Percentiles rank a stretch among this genome's conserved stretches.
Conservation (phyloP, 92 coral and sea anemone species). For the Virgularia gustaviana region DNA sequence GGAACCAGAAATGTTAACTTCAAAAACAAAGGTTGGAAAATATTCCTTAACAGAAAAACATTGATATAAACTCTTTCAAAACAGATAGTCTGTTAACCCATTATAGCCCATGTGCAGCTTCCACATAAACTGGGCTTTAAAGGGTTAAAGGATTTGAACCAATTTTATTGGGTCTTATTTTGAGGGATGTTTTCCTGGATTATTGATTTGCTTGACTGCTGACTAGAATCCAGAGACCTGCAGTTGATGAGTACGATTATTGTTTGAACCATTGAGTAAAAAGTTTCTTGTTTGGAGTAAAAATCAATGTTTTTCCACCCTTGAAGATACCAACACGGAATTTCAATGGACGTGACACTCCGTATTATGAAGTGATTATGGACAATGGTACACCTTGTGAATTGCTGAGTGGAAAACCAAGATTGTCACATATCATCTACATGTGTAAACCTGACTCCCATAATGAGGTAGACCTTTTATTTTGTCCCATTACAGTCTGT, state of each 20-base stretch:
- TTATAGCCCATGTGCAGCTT: too few species aligned
- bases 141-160: too few species aligned
- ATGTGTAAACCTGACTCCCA: conserved; percentile 84
- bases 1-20: conserved; percentile 17
- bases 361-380: conserved; percentile 75
- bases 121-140: too few species aligned
- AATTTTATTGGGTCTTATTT: too few species aligned
- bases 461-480: conserved; percentile 97
- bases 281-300: too few species aligned
- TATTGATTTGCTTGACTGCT: too few species aligned
- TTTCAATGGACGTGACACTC: conserved; percentile 77
- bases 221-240: background rate
- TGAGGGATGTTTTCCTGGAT: too few species aligned
- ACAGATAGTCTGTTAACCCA: too few species aligned
- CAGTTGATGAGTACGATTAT: background rate
- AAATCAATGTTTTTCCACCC: background rate
- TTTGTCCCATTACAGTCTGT: too few species aligned
- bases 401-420: conserved; percentile 64
- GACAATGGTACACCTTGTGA: conserved; percentile 91
- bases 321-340: conserved; percentile 79
- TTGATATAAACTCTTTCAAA: background rate
- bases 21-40: background rate
- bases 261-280: conserved; percentile 10
- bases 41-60: too few species aligned
- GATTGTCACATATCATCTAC: conserved; percentile 67